Conservation (phyloP, 2,888 invertebrate species). For the Exocentrus adspersus region DNA sequence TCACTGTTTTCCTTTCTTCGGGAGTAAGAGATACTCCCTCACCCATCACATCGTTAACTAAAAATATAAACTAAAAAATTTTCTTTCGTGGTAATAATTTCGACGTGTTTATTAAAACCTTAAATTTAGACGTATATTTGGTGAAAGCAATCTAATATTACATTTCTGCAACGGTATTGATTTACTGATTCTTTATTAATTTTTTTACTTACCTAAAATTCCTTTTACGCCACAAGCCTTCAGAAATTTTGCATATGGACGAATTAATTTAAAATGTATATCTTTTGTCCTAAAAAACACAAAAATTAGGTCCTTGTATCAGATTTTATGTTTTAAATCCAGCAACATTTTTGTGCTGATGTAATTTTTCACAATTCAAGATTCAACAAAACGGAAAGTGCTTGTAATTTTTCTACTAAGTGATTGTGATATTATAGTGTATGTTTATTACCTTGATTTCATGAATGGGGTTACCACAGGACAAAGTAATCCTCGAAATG, state of each 20-base stretch:
- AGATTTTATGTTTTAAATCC: too few species aligned
- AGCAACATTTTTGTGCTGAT: too few species aligned
- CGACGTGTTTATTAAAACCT: too few species aligned
- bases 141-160: too few species aligned
- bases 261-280: slow-evolving; percentile 48
- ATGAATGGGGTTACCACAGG: slow-evolving; percentile 59
- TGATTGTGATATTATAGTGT: too few species aligned
- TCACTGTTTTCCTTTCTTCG: slow-evolving; percentile 73
- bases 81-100: too few species aligned
- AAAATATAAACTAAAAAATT: too few species aligned
- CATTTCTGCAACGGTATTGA: too few species aligned
- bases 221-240: slow-evolving; percentile 70
- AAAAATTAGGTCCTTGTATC: background rate
- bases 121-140: too few species aligned
- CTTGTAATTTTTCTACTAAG: background rate
- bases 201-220: slow-evolving; percentile 43
- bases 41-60: slow-evolving; percentile 84
- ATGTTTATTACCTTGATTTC: slow-evolving; percentile 51
- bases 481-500: slow-evolving; percentile 58
- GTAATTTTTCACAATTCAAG: background rate
- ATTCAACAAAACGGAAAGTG: background rate
- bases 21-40: slow-evolving; percentile 77
- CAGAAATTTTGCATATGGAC: slow-evolving; percentile 72
- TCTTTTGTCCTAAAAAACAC: slow-evolving; percentile 49
- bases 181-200: slow-evolving; percentile 63